A percentile compares a stretch with the other conserved stretches of the same genome.
phyloP scores from a whole-genome alignment of 2,113 vertebrate genomes.

The Microcebus griseorufus region DNA sequence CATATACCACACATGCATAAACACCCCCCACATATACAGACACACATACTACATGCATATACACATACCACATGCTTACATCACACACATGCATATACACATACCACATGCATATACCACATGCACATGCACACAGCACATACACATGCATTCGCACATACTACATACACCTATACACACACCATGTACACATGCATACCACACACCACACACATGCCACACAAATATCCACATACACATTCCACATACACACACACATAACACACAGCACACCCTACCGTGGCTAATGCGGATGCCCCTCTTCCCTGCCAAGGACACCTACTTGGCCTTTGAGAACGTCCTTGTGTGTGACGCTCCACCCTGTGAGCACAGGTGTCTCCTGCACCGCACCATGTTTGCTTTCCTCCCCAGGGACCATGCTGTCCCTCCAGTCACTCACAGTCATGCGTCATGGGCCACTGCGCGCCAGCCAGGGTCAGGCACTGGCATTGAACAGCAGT shows the following conservation, averaged over 20 bases:
- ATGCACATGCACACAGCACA: background rate
- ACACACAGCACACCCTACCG: background rate
- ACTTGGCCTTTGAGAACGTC: background rate
- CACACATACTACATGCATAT: background rate
- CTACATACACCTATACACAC: background rate
- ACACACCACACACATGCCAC: background rate
- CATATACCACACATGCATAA: background rate
- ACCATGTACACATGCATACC: background rate
- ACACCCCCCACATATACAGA: background rate
- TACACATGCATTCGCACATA: background rate
- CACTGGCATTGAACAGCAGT: background rate
- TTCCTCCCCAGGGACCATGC: accelerated
- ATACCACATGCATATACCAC: background rate
- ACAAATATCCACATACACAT: background rate
- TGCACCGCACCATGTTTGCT: background rate
- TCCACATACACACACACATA: background rate
- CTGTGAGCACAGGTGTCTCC: background rate
- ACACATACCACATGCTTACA: background rate
- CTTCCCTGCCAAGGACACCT: background rate
- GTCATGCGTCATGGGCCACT: no score
- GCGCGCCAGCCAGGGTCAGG: accelerated
- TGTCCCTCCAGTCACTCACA: background rate
- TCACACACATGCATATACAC: background rate
- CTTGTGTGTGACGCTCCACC: background rate
- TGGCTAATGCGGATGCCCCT: background rate